phyloP scores from a whole-genome alignment of 2,113 vertebrate genomes.

The Pluvianellus socialis region DNA sequence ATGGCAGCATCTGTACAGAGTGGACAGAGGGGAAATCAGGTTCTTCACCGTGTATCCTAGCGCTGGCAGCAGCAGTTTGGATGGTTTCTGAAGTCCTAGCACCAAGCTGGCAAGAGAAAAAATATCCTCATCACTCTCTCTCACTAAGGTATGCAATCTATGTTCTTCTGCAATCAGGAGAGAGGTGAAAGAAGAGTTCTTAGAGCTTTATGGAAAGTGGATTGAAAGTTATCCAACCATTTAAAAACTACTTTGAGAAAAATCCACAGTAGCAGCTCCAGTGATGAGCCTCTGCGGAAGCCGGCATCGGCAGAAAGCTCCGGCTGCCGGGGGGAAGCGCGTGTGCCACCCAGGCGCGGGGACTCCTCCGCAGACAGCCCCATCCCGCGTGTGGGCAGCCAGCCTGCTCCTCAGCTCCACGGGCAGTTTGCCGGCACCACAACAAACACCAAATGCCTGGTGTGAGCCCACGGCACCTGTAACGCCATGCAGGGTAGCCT shows the following conservation, averaged over 20 bases:
- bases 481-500: background rate
- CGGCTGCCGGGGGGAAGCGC: background rate
- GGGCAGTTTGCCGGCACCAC: background rate
- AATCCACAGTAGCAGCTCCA: background rate
- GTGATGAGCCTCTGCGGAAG: background rate
- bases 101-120: background rate
- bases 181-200: background rate
- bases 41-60: background rate
- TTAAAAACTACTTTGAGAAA: background rate
- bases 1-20: background rate
- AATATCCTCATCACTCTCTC: background rate
- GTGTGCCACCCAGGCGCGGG: background rate
- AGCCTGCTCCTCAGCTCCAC: background rate
- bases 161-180: background rate
- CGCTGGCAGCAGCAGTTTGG: background rate
- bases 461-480: background rate
- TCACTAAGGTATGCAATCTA: background rate
- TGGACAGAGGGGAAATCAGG: background rate
- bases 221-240: background rate
- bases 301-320: background rate
- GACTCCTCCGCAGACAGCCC: background rate
- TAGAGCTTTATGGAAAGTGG: background rate
- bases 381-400: fast-evolving
- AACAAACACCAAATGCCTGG: background rate
- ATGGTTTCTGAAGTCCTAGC: background rate